These are phyloP conservation scores for Cettia cetti DNA, from an alignment of 2,113 vertebrate species.

Conservation along the genomic window DNA sequence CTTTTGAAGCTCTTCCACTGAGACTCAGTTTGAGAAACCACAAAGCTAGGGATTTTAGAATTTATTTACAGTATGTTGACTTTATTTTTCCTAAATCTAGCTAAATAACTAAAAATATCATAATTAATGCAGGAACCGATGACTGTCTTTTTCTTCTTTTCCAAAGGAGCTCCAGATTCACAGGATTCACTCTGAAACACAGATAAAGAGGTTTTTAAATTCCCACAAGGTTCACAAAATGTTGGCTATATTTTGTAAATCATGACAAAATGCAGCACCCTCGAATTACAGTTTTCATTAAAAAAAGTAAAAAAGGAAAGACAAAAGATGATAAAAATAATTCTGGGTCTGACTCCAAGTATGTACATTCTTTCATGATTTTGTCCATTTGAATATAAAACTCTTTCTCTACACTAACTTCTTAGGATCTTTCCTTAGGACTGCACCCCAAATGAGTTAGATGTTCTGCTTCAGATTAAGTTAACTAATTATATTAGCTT, in stretches of 20 bases:
- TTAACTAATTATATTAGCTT: conserved; percentile 52
- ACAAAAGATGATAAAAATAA: not conserved
- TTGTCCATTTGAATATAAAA: not conserved
- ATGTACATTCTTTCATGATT: not conserved
- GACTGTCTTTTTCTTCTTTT: conserved; percentile 15
- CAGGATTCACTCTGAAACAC: not conserved
- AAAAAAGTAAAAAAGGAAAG: not conserved
- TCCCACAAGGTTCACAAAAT: not conserved
- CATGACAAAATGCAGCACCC: not conserved
- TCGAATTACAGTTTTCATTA: not conserved
- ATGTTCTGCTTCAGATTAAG: conserved; percentile 28
- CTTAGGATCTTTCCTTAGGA: conserved; percentile 3
- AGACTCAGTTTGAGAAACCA: conserved; percentile 34
- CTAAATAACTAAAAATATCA: conserved; percentile 60
- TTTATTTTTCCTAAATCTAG: conserved; percentile 52
- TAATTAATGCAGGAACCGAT: conserved; percentile 30
- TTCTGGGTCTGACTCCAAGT: not conserved
- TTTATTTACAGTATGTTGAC: conserved; percentile 45
- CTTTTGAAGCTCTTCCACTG: conserved; percentile 32
- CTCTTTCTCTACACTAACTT: not conserved
- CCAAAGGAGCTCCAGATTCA: not conserved
- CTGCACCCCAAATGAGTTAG: conserved; percentile 18
- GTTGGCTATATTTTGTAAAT: not conserved
- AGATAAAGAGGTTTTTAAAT: not conserved
- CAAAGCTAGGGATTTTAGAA: conserved; percentile 49